Percentiles rank a stretch among this genome's conserved stretches.
These are phyloP conservation scores for Omphaloscelis lunosa DNA, from an alignment of 2,888 invertebrate species.

Conservation along the genomic window DNA sequence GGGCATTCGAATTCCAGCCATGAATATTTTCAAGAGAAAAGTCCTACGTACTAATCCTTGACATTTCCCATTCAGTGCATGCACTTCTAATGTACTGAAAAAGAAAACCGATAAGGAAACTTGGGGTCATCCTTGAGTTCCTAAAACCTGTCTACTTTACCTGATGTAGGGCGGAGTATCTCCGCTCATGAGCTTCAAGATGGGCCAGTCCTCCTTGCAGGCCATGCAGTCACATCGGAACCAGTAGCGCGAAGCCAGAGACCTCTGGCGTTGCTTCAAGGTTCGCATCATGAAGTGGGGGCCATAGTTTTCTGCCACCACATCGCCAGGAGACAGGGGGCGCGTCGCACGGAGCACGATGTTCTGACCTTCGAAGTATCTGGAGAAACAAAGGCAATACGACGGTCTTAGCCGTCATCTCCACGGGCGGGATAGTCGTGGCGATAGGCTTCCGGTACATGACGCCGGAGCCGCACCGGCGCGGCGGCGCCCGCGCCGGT, in stretches of 20 bases:
- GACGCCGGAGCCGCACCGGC: too few species aligned
- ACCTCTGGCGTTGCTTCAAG: conserved; percentile 91
- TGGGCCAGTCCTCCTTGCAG: conserved; percentile 94
- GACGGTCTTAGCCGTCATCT: neutral
- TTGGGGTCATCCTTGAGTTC: neutral
- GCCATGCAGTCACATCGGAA: conserved; percentile 94
- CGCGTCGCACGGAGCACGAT: conserved; percentile 93
- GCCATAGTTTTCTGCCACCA: conserved; percentile 96
- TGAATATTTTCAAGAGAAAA: neutral
- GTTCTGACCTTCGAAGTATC: conserved; percentile 94
- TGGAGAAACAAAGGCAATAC: conserved; percentile 67
- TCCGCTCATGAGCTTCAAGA: conserved; percentile 91
- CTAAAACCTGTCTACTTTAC: conserved; percentile 61
- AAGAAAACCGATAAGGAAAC: neutral
- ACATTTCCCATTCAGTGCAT: neutral
- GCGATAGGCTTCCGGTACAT: too few species aligned
- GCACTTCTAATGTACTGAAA: neutral
- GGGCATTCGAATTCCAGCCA: neutral
- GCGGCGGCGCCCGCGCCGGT: too few species aligned
- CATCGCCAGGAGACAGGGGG: conserved; percentile 92
- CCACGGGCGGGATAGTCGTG: too few species aligned
- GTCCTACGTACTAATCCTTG: neutral
- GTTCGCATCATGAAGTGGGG: conserved; percentile 92
- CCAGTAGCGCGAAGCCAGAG: conserved; percentile 94
- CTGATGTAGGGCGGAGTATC: conserved; percentile 84